Evolutionary conservation across 1,140 invertebrate species (phyloP).

Genomic region (Papilio polytes): DNA sequence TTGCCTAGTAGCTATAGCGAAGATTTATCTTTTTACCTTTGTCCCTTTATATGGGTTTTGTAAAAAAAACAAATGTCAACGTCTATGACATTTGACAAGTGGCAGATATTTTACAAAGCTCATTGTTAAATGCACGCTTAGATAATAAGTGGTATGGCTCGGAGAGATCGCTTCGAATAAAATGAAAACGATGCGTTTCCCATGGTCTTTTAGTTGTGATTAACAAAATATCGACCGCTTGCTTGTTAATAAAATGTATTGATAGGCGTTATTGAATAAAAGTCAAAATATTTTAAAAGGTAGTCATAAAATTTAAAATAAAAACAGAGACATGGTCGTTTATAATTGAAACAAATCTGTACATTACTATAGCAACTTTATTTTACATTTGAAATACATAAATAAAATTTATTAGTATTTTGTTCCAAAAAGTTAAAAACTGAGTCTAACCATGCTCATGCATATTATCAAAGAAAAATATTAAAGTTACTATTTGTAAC

Average conservation of each 20-base stretch:
- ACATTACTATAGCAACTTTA: no score
- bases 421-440: neutral
- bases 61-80: slow-evolving; percentile 57
- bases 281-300: neutral
- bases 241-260: slow-evolving; percentile 22
- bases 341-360: no score
- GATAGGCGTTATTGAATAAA: neutral
- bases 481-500: neutral
- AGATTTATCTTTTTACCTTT: slow-evolving; percentile 69
- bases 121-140: slow-evolving; percentile 75
- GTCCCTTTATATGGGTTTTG: slow-evolving; percentile 71
- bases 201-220: slow-evolving; percentile 51
- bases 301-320: slow-evolving; percentile 5
- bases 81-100: slow-evolving; percentile 29
- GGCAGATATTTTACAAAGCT: slow-evolving; percentile 61
- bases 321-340: neutral
- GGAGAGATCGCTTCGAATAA: slow-evolving; percentile 59
- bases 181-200: slow-evolving; percentile 43
- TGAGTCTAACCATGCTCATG: neutral
- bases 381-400: no score
- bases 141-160: slow-evolving; percentile 64
- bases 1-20: slow-evolving; percentile 83
- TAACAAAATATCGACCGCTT: slow-evolving; percentile 30
- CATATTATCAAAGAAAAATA: neutral
- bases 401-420: no score